Conservation (phyloP, 2,797 vertebrate genomes). For the Arremon aurantiirostris region DNA sequence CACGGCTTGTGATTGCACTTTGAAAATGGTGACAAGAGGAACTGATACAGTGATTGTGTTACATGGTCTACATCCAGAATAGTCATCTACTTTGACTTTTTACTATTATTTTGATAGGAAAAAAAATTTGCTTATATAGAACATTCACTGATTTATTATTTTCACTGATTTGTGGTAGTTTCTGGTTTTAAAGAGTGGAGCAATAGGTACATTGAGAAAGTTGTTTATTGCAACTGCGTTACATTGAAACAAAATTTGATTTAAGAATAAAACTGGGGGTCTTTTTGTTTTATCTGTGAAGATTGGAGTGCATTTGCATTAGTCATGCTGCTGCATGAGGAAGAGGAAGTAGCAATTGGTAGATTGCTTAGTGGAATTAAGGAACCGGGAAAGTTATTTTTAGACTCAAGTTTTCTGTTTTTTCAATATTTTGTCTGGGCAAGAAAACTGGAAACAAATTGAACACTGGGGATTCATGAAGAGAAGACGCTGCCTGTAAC, state of each 20-base stretch:
- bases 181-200: not conserved
- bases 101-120: not conserved
- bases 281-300: not conserved
- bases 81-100: not conserved
- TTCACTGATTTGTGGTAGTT: not conserved
- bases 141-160: not conserved
- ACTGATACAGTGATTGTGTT: not conserved
- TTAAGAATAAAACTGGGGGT: accelerated
- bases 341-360: not conserved
- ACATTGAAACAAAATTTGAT: not conserved
- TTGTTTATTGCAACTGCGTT: not conserved
- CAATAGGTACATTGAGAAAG: not conserved
- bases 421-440: not conserved
- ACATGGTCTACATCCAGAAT: not conserved
- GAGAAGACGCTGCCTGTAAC: not conserved
- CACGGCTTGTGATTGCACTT: not conserved
- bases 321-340: not conserved
- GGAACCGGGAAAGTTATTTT: slow-evolving; percentile 27
- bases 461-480: not conserved
- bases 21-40: not conserved
- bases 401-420: not conserved
- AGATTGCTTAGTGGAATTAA: not conserved
- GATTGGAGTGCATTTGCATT: not conserved
- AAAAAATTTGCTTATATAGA: not conserved
- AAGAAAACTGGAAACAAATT: slow-evolving; percentile 5